Conservation (phyloP, 2,113 vertebrate species). For the Tachysurus vachellii region DNA sequence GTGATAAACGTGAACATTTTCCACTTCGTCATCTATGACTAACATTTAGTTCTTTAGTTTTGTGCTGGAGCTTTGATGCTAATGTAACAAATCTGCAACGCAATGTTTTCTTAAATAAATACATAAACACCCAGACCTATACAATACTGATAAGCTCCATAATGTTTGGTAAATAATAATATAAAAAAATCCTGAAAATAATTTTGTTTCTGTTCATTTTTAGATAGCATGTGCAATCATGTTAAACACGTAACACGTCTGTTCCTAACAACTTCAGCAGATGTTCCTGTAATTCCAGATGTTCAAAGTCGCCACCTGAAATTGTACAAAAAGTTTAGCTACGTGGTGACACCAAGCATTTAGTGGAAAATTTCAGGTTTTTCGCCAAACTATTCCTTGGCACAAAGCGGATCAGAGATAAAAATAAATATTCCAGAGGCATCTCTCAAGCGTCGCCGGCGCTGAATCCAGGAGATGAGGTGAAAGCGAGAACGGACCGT, state of each 20-base stretch:
- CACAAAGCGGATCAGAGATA: slow-evolving; percentile 36
- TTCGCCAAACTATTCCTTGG: slow-evolving; percentile 29
- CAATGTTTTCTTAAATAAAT: background rate
- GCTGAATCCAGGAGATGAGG: slow-evolving; percentile 11
- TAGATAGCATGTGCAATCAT: background rate
- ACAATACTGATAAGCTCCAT: background rate
- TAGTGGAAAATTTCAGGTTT: background rate
- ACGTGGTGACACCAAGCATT: background rate
- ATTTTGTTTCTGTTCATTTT: background rate
- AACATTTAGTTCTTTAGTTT: background rate
- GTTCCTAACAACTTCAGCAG: too few relatives aligned
- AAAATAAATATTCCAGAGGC: slow-evolving; percentile 49
- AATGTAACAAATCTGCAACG: background rate
- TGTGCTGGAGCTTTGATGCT: background rate
- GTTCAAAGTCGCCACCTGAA: background rate
- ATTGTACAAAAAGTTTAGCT: background rate
- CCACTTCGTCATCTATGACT: background rate
- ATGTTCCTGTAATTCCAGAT: background rate
- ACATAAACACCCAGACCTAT: background rate
- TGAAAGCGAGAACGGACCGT: background rate
- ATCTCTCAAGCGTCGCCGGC: slow-evolving; percentile 27
- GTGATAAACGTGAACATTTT: background rate
- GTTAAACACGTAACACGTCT: too few relatives aligned
- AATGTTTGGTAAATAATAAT: background rate
- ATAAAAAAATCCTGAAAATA: background rate